Percentiles rank a stretch among this genome's conserved stretches.
These are phyloP conservation scores for Syngnathoides biaculeatus DNA, from an alignment of 2,113 vertebrate genomes.

Conservation along the genomic window DNA sequence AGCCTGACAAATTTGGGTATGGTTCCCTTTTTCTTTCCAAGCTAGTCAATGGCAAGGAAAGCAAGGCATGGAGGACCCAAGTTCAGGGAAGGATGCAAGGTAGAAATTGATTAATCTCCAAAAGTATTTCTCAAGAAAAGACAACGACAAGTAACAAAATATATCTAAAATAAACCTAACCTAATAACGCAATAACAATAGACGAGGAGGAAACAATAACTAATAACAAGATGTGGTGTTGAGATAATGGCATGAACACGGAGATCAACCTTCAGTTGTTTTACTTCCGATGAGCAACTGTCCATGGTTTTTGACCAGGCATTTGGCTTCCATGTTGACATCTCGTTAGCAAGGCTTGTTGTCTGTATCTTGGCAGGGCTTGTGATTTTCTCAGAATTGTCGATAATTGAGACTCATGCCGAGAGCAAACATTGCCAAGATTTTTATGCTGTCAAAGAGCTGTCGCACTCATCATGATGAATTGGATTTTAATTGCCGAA, in stretches of 20 bases:
- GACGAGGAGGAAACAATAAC: too few relatives aligned
- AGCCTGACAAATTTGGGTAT: constrained; percentile 32
- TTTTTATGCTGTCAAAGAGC: constrained; percentile 18
- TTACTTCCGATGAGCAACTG: constrained; percentile 1
- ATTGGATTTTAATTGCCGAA: constrained; percentile 37
- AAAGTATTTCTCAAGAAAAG: too few relatives aligned
- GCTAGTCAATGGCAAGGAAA: too few relatives aligned
- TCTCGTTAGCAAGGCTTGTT: constrained; percentile 27
- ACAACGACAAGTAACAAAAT: too few relatives aligned
- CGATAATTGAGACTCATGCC: constrained; percentile 24
- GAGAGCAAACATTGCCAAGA: constrained; percentile 10
- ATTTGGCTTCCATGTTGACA: constrained; percentile 23
- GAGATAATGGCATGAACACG: too few relatives aligned
- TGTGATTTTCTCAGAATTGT: constrained; percentile 30
- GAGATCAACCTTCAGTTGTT: constrained; percentile 20
- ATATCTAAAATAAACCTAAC: too few relatives aligned
- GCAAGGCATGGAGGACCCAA: too few relatives aligned
- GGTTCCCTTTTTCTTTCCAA: constrained; percentile 27
- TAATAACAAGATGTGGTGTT: too few relatives aligned
- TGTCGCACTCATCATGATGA: constrained; percentile 11
- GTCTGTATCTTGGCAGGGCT: constrained; percentile 21
- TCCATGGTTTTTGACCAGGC: background rate
- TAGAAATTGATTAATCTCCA: too few relatives aligned
- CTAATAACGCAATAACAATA: too few relatives aligned
- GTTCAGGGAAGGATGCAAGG: too few relatives aligned